Percentiles rank a stretch among this genome's conserved stretches.
Conservation (phyloP, 2,888 invertebrate genomes). For the Anticlea derivata region DNA sequence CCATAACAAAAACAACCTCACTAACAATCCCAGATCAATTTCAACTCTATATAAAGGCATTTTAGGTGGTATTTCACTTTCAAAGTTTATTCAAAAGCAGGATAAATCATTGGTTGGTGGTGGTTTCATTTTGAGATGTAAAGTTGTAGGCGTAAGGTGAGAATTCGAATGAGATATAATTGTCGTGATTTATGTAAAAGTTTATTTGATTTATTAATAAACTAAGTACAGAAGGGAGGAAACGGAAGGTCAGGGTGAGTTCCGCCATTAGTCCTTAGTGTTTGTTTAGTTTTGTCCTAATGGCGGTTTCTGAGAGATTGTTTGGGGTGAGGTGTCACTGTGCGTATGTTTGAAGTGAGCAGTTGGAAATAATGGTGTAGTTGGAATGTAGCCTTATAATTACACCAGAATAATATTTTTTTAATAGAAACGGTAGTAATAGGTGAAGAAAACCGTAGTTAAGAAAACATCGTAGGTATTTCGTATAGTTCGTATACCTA, state of each 20-base stretch:
- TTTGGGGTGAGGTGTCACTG: conserved; percentile 42
- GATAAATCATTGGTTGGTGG: fast-evolving
- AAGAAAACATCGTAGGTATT: no score
- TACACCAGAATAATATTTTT: no score
- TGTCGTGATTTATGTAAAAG: conserved; percentile 53
- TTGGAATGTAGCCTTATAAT: conserved; percentile 5
- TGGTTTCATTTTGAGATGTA: conserved; percentile 10
- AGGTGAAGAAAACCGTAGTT: no score
- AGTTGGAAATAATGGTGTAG: conserved; percentile 7
- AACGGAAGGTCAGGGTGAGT: conserved; percentile 52
- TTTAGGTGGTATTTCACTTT: conserved; percentile 1
- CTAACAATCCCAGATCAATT: background rate
- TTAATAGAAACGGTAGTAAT: no score
- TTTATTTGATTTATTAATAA: conserved; percentile 54
- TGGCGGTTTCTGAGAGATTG: conserved; percentile 49
- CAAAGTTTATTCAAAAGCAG: background rate
- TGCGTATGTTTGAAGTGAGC: conserved; percentile 26
- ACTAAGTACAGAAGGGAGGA: conserved; percentile 47
- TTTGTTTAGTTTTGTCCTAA: conserved; percentile 53
- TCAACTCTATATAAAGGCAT: background rate
- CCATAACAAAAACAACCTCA: conserved; percentile 20
- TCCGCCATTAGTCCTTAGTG: conserved; percentile 55
- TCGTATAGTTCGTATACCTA: no score
- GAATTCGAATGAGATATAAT: conserved; percentile 28
- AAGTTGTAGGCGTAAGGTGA: fast-evolving